Evolutionary conservation across 2,797 vertebrate genomes (phyloP), one percentile per base, ranked within the genome.

Genomic region (Danio choprae): DNA sequence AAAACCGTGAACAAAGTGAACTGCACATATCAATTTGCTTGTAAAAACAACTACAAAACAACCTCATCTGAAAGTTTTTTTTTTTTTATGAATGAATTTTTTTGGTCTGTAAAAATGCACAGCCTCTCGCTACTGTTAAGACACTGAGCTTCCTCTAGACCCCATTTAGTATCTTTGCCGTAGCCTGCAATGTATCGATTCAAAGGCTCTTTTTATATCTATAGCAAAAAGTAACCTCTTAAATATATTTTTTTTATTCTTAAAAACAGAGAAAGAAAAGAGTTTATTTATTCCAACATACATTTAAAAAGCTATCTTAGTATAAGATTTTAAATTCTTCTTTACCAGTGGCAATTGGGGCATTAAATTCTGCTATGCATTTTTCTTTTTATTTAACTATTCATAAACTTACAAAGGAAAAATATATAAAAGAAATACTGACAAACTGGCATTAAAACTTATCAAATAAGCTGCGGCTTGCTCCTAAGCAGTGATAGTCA

Each of bases 31-130:
- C 72, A 73, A 85, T 86, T 88, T 87, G 86, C 90, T 88, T 87
- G 89, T 93, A 94, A 92, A 94, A 93, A 92, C 86, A 87, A 89
- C 87, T 94, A 93, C 77, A 94, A 93, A 86, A 70, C 60, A 76
- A 72, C 12, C 55, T 60, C 72, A 65, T 43, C 36, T 90, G 90
- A 90, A 92, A 91, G 87, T 85, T 90, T 91, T 85, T 89, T 86
- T 55, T 41, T 20, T 75, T 56, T 58, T 44, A n/a, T 46, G 55
- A 1, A 13, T 76, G 40, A 18, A 4, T 29, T 73, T 75, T 63
- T 64, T 64, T 55, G 64, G 80, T 89, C 87, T 87, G 88, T 83
- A 81, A 82, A 89, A 74, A 88, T 83, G 73, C 18, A 85, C 88
- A 86, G 87, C 58, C 77, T 84, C 73, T 81, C 81, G 48, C 80